Base-by-base conservation (phyloP, 2,113 vertebrate genomes). In the Alectura lathami region DNA sequence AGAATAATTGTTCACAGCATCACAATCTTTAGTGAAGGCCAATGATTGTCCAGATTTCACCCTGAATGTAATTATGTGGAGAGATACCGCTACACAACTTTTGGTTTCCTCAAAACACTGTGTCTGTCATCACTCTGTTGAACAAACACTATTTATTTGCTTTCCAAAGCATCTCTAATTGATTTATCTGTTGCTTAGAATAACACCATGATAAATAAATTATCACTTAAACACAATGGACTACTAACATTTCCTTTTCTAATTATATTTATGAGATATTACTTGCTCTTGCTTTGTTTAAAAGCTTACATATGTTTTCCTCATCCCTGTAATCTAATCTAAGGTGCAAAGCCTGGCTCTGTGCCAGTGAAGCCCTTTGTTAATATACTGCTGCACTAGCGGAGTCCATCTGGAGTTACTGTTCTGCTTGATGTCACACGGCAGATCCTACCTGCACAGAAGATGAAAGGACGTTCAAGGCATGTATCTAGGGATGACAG, bases 401-500 rank as follows among this genome's bases (percentile, higher is more conserved):
- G 32, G 60, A 54, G 88, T 93, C 85, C 96, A 94, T 98, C 94
- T 96, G 89, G 91, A 96, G 89, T 92, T 97, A 69, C 85, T 96
- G 89, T 96, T 97, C 96, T 97, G 97, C 88, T 93, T 96, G 95
- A 97, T 97, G 94, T 97, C 97, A 97, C 92, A 96, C 68, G 32
- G 96, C 97, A 97, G 95, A 95, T 96, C 89, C 84, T 95, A 97
- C 95, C 50, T 89, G 96, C 67, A 62, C 38, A 32, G 91, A 97
- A 97, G 96, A 97, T 98, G 97, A 98, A 97, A 98, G 96, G 95
- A 93, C 96, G 93, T 95, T 91, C 93, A 96, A 96, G 96, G 91
- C 97, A 96, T 82, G 54, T 97, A 97, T 96, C 96, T 95, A 94
- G 96, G 95, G 96, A 96, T 97, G 98, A 98, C 98, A 97, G 96